Conservation (phyloP, 2,888 invertebrate genomes). For the Ectemnius continuus region DNA sequence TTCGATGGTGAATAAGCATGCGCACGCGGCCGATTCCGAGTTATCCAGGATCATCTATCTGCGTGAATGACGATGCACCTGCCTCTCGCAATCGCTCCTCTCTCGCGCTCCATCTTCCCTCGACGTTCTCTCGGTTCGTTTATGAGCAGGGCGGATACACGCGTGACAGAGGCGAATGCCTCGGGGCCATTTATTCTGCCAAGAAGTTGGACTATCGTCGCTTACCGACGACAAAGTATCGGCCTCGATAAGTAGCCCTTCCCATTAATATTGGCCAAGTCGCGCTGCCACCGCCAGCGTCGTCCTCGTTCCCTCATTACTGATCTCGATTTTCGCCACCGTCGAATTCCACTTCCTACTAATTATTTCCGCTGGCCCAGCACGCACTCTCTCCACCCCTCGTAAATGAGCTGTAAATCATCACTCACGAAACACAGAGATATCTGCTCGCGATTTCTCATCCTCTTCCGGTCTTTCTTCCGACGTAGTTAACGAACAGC, state of each 20-base stretch:
- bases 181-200: slow-evolving; percentile 1
- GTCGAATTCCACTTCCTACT: slow-evolving; percentile 7
- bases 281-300: slow-evolving; percentile 11
- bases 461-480: too few relatives aligned
- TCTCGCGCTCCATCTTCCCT: not conserved
- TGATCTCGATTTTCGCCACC: slow-evolving; percentile 8
- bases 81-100: slow-evolving; percentile 34
- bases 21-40: slow-evolving; percentile 49
- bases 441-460: too few relatives aligned
- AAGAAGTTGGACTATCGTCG: slow-evolving; percentile 5
- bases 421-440: too few relatives aligned
- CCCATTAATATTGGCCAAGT: slow-evolving; percentile 35
- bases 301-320: too few relatives aligned
- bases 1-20: slow-evolving; percentile 36
- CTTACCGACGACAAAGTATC: slow-evolving; percentile 27
- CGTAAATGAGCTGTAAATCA: too few relatives aligned
- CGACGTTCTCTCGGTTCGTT: slow-evolving; percentile 21
- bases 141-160: slow-evolving; percentile 39
- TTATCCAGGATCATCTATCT: slow-evolving; percentile 64
- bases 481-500: too few relatives aligned
- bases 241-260: slow-evolving; percentile 2
- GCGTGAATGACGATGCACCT: slow-evolving; percentile 65
- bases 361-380: too few relatives aligned
- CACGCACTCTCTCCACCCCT: too few relatives aligned
- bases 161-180: slow-evolving; percentile 44